Conservation (phyloP, 2,888 invertebrate species). For the Polymixis flavicincta region DNA sequence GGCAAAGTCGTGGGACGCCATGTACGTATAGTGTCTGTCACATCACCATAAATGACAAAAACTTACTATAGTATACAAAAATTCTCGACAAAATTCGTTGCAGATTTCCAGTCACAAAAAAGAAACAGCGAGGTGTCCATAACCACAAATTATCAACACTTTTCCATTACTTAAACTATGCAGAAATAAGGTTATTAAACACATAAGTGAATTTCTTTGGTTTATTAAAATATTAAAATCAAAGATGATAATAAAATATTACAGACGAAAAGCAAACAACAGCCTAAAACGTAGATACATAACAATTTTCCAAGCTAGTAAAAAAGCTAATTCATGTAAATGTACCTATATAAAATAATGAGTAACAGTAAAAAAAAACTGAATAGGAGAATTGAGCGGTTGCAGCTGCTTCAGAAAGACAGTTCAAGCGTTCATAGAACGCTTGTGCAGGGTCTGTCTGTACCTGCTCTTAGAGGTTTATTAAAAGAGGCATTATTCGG, state of each 20-base stretch:
- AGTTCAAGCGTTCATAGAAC: conserved; percentile 3
- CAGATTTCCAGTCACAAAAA: not conserved
- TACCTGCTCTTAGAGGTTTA: not conserved
- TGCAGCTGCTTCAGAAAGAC: conserved; percentile 7
- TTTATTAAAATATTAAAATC: conserved; percentile 58
- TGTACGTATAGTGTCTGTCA: not conserved
- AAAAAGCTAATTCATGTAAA: not conserved
- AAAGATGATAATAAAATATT: conserved; percentile 28
- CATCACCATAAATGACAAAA: not conserved
- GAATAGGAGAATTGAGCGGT: conserved; percentile 26
- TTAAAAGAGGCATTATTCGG: conserved; percentile 65
- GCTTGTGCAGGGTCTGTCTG: not conserved
- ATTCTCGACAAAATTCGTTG: not conserved
- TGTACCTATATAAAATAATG: not conserved
- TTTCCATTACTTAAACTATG: not conserved
- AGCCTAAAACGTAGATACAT: conserved; percentile 12
- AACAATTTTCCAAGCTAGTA: conserved; percentile 10
- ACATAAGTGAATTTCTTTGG: conserved; percentile 49
- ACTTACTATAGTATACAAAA: not conserved
- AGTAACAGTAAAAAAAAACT: conserved; percentile 31
- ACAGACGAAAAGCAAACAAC: conserved; percentile 11
- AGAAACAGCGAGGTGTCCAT: not conserved
- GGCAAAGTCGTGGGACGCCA: too few relatives aligned
- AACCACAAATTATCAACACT: not conserved
- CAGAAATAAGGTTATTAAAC: not conserved